Conservation (phyloP, 2,797 vertebrate species). For the Rhadinocentrus ornatus region DNA sequence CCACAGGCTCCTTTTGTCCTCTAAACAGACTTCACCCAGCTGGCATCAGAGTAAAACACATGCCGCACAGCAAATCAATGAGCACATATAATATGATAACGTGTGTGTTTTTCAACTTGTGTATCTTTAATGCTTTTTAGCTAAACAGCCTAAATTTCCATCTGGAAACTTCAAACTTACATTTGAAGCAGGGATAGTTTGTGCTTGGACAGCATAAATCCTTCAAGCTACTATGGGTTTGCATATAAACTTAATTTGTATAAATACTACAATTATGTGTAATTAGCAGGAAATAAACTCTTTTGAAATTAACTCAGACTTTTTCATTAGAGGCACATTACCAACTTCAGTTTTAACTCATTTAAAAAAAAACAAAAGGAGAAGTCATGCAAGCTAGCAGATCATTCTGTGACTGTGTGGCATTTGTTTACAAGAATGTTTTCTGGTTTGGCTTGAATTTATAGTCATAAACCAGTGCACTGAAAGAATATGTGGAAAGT, state of each 20-base stretch:
- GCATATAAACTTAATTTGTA: conserved; percentile 48
- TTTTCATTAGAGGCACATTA: conserved; percentile 48
- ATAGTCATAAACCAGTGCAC: conserved; percentile 3
- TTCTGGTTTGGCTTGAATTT: conserved; percentile 16
- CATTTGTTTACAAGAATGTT: conserved; percentile 6
- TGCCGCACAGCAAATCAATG: conserved; percentile 18
- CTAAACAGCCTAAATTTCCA: conserved; percentile 39
- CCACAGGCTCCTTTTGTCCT: conserved; percentile 62
- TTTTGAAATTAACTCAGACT: conserved; percentile 49
- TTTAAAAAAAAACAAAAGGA: conserved; percentile 43
- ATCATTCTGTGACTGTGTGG: neutral
- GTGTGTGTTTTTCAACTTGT: conserved; percentile 1
- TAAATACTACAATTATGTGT: conserved; percentile 60
- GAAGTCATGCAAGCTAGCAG: conserved; percentile 32
- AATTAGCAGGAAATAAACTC: conserved; percentile 65
- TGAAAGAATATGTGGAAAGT: neutral
- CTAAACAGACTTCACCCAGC: conserved; percentile 39
- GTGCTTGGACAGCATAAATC: conserved; percentile 40
- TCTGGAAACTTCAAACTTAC: conserved; percentile 40
- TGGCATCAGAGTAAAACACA: conserved; percentile 50
- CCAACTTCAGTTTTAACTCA: conserved; percentile 41
- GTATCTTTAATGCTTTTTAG: conserved; percentile 13
- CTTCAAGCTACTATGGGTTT: conserved; percentile 40
- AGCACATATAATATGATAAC: neutral
- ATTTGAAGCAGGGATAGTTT: conserved; percentile 34